Base-by-base conservation (phyloP, 2,888 invertebrate genomes). In the Steinernema carpocapsae region DNA sequence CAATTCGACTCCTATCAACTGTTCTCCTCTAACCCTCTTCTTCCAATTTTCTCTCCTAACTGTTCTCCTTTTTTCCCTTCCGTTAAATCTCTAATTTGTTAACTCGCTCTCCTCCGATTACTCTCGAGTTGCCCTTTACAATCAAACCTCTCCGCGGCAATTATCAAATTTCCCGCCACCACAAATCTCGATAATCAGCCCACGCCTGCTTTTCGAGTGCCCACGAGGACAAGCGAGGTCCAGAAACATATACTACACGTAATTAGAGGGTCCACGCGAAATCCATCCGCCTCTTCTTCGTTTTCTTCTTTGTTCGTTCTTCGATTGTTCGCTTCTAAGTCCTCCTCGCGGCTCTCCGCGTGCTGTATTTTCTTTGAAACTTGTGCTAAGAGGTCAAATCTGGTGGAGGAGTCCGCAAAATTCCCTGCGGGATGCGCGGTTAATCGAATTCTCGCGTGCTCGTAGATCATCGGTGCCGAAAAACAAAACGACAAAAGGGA, bases 401-500 rank as follows among this genome's bases (percentile, higher is more conserved):
- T 32, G 64, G 48, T 17, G 64, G 64, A 29, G 64, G 32, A 29
- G 32, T n/a, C 29, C 64, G 32, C 17, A 37, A 37, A 6, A 29
- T 22, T 22, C 64, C 64, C 64, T 29, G 37, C 64, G 64, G 37
- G 29, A 12, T 32, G 10, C 10, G 4, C 64, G 64, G 64, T 64
- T 64, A 64, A 64, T 64, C 64, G 64, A 64, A 64, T 64, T 64
- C 64, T 26, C 64, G 64, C 64, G 64, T 32, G 64, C 64, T 64
- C 64, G 64, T 64, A 32, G 29, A 64, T 64, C 64, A 64, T 64
- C 64, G 32, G 64, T 64, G 64, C 64, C 64, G 64, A 64, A 64
- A 64, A 64, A 64, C 64, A 64, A 64, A 64, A 64, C 64, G 64
- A 64, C 64, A 64, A 64, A 29, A 37, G 37, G 32, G 64, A 32